phyloP scores from a whole-genome alignment of 2,113 vertebrate genomes.

The Elephas maximus region DNA sequence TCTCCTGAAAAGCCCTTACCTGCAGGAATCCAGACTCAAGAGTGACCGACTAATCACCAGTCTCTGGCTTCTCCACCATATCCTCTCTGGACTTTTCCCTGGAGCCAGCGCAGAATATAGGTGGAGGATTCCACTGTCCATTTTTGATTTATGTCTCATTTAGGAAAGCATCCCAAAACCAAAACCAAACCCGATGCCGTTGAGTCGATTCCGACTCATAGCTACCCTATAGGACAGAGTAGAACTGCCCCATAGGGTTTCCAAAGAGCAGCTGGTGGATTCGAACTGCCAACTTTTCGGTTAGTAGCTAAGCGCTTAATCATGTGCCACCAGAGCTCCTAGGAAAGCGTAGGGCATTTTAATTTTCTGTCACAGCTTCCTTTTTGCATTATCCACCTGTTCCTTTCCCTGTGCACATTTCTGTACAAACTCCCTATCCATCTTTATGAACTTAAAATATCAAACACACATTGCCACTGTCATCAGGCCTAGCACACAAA shows the following conservation, averaged over 20 bases:
- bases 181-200: too few relatives aligned
- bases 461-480: neutral
- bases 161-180: neutral
- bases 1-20: neutral
- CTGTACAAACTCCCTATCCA: neutral
- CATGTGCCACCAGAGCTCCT: too few relatives aligned
- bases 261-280: too few relatives aligned
- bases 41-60: neutral
- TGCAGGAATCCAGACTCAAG: rapidly evolving
- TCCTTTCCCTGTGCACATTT: neutral
- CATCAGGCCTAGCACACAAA: neutral
- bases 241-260: too few relatives aligned
- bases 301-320: too few relatives aligned
- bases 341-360: neutral
- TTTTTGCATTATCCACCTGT: neutral
- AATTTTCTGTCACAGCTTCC: constrained; percentile 15
- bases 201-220: too few relatives aligned
- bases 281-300: too few relatives aligned
- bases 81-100: neutral
- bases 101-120: neutral
- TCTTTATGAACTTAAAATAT: neutral
- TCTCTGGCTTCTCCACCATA: neutral
- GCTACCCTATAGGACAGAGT: too few relatives aligned
- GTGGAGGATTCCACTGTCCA: neutral
- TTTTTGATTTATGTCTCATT: neutral